These are phyloP conservation scores for Acanthochromis polyacanthus DNA, from an alignment of 2,113 vertebrate genomes.

Conservation along the genomic window DNA sequence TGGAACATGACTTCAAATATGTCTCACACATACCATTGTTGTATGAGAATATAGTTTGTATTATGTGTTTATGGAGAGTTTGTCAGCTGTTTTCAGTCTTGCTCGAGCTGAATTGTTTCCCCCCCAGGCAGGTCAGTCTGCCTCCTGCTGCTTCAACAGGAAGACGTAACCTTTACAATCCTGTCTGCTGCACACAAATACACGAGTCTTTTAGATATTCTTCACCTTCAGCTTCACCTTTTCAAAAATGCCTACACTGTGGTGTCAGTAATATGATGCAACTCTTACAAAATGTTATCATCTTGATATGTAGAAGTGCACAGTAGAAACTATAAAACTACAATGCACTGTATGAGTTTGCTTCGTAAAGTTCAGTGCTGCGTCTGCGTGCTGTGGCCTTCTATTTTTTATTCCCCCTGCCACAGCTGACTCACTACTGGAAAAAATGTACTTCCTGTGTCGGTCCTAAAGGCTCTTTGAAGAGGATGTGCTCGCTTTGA, in stretches of 20 bases:
- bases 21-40: slow-evolving; percentile 1
- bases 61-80: slow-evolving; percentile 13
- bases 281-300: background rate
- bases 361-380: slow-evolving; percentile 22
- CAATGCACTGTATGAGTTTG: background rate
- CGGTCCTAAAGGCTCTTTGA: slow-evolving; percentile 52
- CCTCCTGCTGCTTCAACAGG: slow-evolving; percentile 14
- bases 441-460: slow-evolving; percentile 74
- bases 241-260: background rate
- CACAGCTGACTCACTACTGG: slow-evolving; percentile 71
- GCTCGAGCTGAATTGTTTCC: slow-evolving; percentile 7
- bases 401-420: slow-evolving; percentile 20
- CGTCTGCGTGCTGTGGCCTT: slow-evolving; percentile 19
- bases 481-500: slow-evolving; percentile 29
- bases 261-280: background rate
- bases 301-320: background rate
- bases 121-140: slow-evolving; percentile 13
- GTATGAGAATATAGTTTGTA: background rate
- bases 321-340: background rate
- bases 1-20: background rate
- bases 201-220: background rate
- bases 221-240: background rate
- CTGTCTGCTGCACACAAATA: background rate
- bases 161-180: background rate
- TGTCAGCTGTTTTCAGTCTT: slow-evolving; percentile 18